Percentiles rank a stretch among this genome's conserved stretches.
These are phyloP conservation scores for Cepphus grylle DNA, from an alignment of 2,113 vertebrate genomes.

Conservation along the genomic window DNA sequence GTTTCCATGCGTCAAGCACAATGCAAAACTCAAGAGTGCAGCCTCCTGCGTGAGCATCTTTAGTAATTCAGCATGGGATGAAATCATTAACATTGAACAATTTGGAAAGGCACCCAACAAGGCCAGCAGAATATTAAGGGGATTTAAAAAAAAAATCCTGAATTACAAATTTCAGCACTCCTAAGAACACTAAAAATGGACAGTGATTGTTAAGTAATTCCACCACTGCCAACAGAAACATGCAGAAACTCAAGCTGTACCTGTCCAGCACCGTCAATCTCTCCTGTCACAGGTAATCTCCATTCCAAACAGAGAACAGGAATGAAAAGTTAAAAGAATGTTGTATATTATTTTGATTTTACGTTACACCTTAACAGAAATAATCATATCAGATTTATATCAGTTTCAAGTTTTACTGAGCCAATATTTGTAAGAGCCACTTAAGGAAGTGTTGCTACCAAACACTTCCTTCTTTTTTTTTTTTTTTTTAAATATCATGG, in stretches of 20 bases:
- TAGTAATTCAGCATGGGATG: not conserved
- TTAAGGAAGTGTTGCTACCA: not conserved
- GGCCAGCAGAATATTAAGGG: not conserved
- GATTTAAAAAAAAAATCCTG: not conserved
- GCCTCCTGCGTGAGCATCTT: not conserved
- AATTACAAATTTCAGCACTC: not conserved
- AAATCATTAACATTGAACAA: not conserved
- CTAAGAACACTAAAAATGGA: not conserved
- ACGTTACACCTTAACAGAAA: not conserved
- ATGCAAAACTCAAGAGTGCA: not conserved
- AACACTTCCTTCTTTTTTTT: not conserved
- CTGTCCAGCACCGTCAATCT: not conserved
- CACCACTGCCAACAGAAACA: not conserved
- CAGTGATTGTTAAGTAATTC: not conserved
- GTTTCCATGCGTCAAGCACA: not conserved
- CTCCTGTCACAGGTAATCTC: not conserved
- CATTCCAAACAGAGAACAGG: not conserved
- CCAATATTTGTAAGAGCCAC: not conserved
- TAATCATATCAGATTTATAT: not conserved
- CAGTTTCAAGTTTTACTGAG: not conserved
- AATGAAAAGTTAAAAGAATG: not conserved
- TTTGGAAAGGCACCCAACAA: not conserved
- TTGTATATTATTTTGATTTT: not conserved
- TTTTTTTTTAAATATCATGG: not conserved
- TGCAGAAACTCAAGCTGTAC: not conserved